A percentile compares a stretch with the other conserved stretches of the same genome.
phyloP scores from a whole-genome alignment of 2,888 invertebrate genomes.

The Lymantria dispar region DNA sequence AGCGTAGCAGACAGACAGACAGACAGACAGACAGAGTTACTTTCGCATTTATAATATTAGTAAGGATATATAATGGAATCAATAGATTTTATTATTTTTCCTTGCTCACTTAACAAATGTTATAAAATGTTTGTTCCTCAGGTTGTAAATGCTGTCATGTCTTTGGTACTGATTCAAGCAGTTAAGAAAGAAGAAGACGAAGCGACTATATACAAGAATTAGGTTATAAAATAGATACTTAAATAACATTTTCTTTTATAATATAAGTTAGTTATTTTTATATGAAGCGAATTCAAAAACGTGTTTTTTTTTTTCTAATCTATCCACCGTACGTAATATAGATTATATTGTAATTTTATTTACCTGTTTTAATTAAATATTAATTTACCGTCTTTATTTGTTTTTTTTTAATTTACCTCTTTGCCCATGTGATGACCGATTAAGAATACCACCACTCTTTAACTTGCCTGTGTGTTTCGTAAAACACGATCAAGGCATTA shows the following conservation, averaged over 20 bases:
- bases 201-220: constrained; percentile 65
- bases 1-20: too few relatives aligned
- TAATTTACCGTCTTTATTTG: neutral
- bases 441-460: too few relatives aligned
- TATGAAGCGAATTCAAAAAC: constrained; percentile 12
- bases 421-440: too few relatives aligned
- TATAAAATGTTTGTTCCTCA: constrained; percentile 40
- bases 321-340: constrained; percentile 37
- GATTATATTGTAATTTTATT: constrained; percentile 25
- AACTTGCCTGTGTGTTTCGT: too few relatives aligned
- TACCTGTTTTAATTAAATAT: constrained; percentile 25
- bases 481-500: too few relatives aligned
- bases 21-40: too few relatives aligned
- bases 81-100: neutral
- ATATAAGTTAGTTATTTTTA: constrained; percentile 6
- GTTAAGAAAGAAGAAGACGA: constrained; percentile 89
- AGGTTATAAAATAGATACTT: neutral
- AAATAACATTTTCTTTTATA: neutral
- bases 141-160: constrained; percentile 87
- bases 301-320: constrained; percentile 11
- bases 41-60: too few relatives aligned
- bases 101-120: neutral
- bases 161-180: constrained; percentile 87
- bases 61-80: neutral
- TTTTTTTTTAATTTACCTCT: too few relatives aligned